Percentiles rank a stretch among this genome's conserved stretches.
phyloP scores from a whole-genome alignment of 2,797 vertebrate genomes.

The Xiphorhynchus erythropygius region DNA sequence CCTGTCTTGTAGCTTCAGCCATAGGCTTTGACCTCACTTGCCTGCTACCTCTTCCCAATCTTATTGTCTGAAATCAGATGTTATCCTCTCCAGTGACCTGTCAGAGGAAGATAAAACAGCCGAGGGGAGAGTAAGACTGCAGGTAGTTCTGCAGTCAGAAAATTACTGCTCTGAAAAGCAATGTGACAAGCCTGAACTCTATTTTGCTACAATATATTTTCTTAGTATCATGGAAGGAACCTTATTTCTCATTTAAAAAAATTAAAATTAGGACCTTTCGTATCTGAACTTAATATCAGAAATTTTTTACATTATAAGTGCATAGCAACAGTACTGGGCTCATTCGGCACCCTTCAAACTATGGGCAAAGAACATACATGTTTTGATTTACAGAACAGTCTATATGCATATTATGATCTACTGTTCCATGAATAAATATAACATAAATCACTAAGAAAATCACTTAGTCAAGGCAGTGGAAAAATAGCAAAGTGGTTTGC shows the following conservation, averaged over 20 bases:
- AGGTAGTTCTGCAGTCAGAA: not conserved
- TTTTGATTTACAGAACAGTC: not conserved
- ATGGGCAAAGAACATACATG: not conserved
- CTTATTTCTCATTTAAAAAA: not conserved
- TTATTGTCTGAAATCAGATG: not conserved
- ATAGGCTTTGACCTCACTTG: not conserved
- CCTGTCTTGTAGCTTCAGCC: not conserved
- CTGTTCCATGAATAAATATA: not conserved
- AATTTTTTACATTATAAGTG: not conserved
- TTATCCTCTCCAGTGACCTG: not conserved
- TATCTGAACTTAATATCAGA: not conserved
- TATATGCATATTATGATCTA: not conserved
- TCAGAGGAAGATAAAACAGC: not conserved
- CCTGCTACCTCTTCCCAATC: not conserved
- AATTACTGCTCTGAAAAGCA: not conserved
- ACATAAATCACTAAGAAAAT: not conserved
- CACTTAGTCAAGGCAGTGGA: not conserved
- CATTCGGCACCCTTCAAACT: not conserved
- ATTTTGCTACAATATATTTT: not conserved
- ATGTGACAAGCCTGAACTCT: not conserved
- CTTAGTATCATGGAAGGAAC: not conserved
- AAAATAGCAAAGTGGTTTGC: not conserved
- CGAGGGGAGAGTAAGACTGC: not conserved
- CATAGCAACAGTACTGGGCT: not conserved
- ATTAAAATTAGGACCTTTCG: not conserved